A percentile compares a stretch with the other conserved stretches of the same genome.
phyloP scores from a whole-genome alignment of 2,888 invertebrate genomes.

The Philopedon plagiatum region DNA sequence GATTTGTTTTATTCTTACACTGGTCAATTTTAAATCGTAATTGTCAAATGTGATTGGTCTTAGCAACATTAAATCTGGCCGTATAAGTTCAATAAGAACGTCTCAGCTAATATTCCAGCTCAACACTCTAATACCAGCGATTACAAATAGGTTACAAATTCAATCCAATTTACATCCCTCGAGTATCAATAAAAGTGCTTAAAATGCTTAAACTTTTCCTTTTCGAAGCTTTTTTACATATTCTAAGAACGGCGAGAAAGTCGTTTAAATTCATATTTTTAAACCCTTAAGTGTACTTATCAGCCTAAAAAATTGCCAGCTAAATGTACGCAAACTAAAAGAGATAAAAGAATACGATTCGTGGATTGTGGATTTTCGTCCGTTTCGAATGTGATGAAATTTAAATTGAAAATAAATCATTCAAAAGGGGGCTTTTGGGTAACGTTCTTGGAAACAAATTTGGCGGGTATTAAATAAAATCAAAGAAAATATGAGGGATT shows the following conservation, averaged over 20 bases:
- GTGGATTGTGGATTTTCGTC: slow-evolving; percentile 12
- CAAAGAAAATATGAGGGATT: too few relatives aligned
- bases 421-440: slow-evolving; percentile 14
- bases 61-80: too few relatives aligned
- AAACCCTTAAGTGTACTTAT: slow-evolving; percentile 20
- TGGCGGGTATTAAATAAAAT: too few relatives aligned
- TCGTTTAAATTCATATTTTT: slow-evolving; percentile 21
- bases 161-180: not conserved
- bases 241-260: slow-evolving; percentile 6
- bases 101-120: too few relatives aligned
- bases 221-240: slow-evolving; percentile 5
- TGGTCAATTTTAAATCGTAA: too few relatives aligned
- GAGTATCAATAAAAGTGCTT: not conserved
- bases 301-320: slow-evolving; percentile 11
- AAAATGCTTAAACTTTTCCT: slow-evolving; percentile 8
- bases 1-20: too few relatives aligned
- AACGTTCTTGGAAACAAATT: too few relatives aligned
- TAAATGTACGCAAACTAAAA: slow-evolving; percentile 22
- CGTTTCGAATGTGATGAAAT: slow-evolving; percentile 26
- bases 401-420: slow-evolving; percentile 34
- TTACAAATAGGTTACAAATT: slow-evolving; percentile 9
- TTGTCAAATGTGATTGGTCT: too few relatives aligned
- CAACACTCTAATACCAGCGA: not conserved
- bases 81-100: too few relatives aligned
- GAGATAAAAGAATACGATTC: slow-evolving; percentile 24